These are phyloP conservation scores for Sepioteuthis lessoniana DNA, from an alignment of 2,888 invertebrate genomes.

Conservation along the genomic window DNA sequence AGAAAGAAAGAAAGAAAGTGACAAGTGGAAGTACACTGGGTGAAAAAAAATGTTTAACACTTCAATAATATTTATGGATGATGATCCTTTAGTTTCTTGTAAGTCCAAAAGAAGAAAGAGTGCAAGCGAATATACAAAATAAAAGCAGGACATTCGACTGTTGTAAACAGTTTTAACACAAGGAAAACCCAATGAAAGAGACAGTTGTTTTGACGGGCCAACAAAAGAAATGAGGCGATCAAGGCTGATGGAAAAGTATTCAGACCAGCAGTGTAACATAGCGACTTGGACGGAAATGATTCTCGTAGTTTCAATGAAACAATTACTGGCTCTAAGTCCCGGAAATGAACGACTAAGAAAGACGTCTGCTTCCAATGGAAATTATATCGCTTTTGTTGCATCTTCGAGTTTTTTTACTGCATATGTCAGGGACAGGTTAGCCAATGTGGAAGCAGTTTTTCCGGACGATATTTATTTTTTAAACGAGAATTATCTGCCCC, in stretches of 20 bases:
- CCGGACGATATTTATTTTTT: not conserved
- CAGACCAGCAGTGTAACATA: not conserved
- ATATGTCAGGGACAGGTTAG: not conserved
- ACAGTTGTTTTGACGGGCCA: not conserved
- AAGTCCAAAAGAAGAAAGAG: too few species aligned
- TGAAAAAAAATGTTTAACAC: too few species aligned
- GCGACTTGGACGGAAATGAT: not conserved
- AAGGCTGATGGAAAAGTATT: not conserved
- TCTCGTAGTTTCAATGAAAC: not conserved
- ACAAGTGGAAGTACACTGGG: too few species aligned
- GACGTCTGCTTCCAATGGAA: not conserved
- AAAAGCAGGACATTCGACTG: too few species aligned
- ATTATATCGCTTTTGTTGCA: not conserved
- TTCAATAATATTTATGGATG: too few species aligned
- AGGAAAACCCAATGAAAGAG: too few species aligned
- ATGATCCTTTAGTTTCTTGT: too few species aligned
- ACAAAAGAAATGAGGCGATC: not conserved
- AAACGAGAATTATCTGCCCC: not conserved
- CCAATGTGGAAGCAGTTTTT: not conserved
- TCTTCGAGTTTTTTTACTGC: not conserved
- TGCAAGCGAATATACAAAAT: too few species aligned
- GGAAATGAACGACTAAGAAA: not conserved
- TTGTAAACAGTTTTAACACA: too few species aligned
- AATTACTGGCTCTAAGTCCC: not conserved
- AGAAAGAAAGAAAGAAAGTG: too few species aligned